Base-by-base conservation (phyloP, 2,113 vertebrate genomes). In the Ramphastos sulfuratus region DNA sequence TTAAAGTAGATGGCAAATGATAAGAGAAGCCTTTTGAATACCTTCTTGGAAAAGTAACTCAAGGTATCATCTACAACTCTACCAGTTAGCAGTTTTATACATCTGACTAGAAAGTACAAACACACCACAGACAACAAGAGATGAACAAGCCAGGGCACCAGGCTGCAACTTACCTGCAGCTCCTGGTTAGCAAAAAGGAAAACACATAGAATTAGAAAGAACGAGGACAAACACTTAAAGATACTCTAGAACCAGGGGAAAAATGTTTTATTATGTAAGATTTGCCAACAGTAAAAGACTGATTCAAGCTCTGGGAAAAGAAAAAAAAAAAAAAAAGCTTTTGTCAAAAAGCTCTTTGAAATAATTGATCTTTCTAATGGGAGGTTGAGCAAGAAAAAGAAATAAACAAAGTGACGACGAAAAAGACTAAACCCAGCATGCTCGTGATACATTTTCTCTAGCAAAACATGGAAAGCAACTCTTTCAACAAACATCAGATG, bases 121-220 rank as follows among this genome's bases (percentile, higher is more conserved):
- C 56, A 97, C 95, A 93, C 31, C 93, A 97, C 97, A 96, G 91
- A 96, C 88, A 96, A 93, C 92, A 85, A 97, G 95, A 94, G 71
- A 96, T 80, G 87, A 95, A 97, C 92, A 93, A 96, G 92, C 96
- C 97, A 96, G 96, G 95, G 95, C 96, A 95, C 98, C 97, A 98
- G 97, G 97, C 97, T 97, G 97, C 98, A 97, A 99, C 99, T 99
- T 99, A 99, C 99, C 99, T 99, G 99, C 97, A 99, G 98, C 98
- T 99, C 99, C 99, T 99, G 99, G 99, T 98, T 98, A 97, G 99
- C 99, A 99, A 98, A 98, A 99, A 98, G 98, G 98, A 98, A 98
- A 98, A 99, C 95, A 98, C 97, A 98, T 83, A 97, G 89, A 97
- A 98, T 99, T 99, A 99, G 98, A 98, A 97, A 98, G 97, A 98